These are phyloP conservation scores for Noctua janthe DNA, from an alignment of 2,888 invertebrate genomes.

Conservation along the genomic window DNA sequence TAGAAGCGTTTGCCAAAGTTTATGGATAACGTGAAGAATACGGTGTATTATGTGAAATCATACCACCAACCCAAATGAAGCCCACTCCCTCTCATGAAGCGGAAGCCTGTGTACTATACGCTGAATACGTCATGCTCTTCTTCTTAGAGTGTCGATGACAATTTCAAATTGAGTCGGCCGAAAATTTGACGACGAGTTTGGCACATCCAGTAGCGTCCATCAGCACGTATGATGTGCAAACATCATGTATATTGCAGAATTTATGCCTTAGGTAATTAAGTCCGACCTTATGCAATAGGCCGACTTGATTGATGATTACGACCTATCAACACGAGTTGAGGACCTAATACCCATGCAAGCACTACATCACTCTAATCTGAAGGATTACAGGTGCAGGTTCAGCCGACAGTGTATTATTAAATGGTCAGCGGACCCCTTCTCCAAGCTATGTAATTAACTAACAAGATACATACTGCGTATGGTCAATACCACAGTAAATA, in stretches of 20 bases:
- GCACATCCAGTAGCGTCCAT: too few species aligned
- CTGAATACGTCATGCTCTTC: background rate
- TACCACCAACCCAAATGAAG: background rate
- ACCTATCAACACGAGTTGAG: constrained; percentile 9
- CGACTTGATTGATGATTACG: constrained; percentile 15
- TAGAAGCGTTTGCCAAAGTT: too few species aligned
- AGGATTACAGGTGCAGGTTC: constrained; percentile 32
- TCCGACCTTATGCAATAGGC: background rate
- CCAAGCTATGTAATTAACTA: constrained; percentile 47
- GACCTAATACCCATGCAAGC: constrained; percentile 1
- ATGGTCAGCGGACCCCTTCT: constrained; percentile 14
- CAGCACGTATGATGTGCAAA: too few species aligned
- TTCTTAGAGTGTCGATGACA: too few species aligned
- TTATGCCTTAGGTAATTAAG: background rate
- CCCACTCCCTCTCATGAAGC: background rate
- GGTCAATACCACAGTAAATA: background rate
- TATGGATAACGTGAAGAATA: too few species aligned
- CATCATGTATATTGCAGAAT: background rate
- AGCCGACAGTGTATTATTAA: constrained; percentile 48
- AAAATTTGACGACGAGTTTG: too few species aligned
- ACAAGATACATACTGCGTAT: constrained; percentile 23
- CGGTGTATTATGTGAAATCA: too few species aligned
- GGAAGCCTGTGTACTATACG: background rate
- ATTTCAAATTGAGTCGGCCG: too few species aligned
- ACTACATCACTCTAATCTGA: constrained; percentile 18